These are phyloP conservation scores for Clitarchus hookeri DNA, from an alignment of 2,888 invertebrate genomes.

Conservation along the genomic window DNA sequence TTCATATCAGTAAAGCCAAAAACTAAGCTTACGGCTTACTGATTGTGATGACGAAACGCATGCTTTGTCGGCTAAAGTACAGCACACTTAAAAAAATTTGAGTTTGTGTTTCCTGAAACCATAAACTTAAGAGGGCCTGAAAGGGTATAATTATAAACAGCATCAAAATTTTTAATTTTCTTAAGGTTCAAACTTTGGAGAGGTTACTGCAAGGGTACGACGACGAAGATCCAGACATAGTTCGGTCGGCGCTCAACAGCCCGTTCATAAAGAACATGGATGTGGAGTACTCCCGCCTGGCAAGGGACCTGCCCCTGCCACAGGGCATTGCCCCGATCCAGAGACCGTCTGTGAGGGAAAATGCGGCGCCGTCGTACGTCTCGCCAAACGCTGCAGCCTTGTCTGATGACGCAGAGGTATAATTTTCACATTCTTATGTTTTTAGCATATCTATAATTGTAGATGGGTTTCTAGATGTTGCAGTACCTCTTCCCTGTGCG, in stretches of 20 bases:
- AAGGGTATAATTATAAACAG: too few species aligned
- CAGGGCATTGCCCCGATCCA: conserved; percentile 61
- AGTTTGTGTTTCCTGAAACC: too few species aligned
- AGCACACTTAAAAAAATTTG: too few species aligned
- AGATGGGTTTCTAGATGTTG: too few species aligned
- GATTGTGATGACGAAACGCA: too few species aligned
- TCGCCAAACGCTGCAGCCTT: conserved; percentile 55
- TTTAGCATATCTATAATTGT: not conserved
- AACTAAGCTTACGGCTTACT: too few species aligned
- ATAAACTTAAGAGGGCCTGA: too few species aligned
- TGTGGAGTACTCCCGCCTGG: conserved; percentile 81
- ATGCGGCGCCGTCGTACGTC: conserved; percentile 72
- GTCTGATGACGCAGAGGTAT: conserved; percentile 35
- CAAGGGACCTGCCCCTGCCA: conserved; percentile 70
- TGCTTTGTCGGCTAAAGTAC: too few species aligned
- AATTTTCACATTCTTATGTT: not conserved
- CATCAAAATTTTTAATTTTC: too few species aligned
- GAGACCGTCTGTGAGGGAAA: conserved; percentile 63
- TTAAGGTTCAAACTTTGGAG: conserved; percentile 72
- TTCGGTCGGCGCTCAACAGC: conserved; percentile 71
- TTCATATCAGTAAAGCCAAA: too few species aligned
- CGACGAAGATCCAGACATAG: conserved; percentile 83
- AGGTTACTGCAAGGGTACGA: conserved; percentile 80
- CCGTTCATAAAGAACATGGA: conserved; percentile 93
- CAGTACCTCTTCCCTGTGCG: too few species aligned